Base-by-base conservation (phyloP, 1,140 invertebrate species). In the Hyphantria cunea region DNA sequence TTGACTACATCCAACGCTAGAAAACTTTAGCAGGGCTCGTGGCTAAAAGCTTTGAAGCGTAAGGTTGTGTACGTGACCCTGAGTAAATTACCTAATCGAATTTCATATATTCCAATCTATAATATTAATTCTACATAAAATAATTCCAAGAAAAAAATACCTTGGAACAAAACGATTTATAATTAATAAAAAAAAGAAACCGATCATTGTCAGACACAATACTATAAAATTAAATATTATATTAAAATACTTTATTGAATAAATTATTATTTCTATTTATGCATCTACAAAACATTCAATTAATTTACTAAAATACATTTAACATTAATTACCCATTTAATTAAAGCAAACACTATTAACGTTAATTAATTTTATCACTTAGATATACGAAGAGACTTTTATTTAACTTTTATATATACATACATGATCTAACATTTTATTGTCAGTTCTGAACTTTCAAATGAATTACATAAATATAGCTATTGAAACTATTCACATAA, bases 1-100 rank as follows among this genome's bases (percentile, higher is more conserved):
- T 90, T 90, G 86, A 90, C 86, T 74, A 77, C 39, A 55, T 59
- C 69, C 52, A 76, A 89, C 87, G 82, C 87, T 87, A 53, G 82
- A 88, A 90, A 90, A 73, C 84, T 87, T 88, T 84, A 85, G 85
- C 87, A 73, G 87, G 87, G 87, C 87, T 90, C 87, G 68, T 25
- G 60, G 82, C 78, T 83, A 53, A 89, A 84, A 88, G 82, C 72
- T 88, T 88, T 86, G 73, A 77, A 84, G 86, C 83, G 80, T 88
- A 71, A 53, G 34, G 11, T 49, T 33, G 8, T 32, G 51, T 55
- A 54, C 54, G 60, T 54, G 44, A 49, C 42, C 32, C 49, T 63
- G 51, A 63, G 52, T 55, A n/a, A 12, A 12, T 39, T 37, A 39
- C 52, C 7, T 6, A 4, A 8, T 5, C 8, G 8, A n/a, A 25